Evolutionary conservation across 2,888 invertebrate species (phyloP), one percentile per base, ranked within the genome.

Genomic region (Drosophila basisetae): DNA sequence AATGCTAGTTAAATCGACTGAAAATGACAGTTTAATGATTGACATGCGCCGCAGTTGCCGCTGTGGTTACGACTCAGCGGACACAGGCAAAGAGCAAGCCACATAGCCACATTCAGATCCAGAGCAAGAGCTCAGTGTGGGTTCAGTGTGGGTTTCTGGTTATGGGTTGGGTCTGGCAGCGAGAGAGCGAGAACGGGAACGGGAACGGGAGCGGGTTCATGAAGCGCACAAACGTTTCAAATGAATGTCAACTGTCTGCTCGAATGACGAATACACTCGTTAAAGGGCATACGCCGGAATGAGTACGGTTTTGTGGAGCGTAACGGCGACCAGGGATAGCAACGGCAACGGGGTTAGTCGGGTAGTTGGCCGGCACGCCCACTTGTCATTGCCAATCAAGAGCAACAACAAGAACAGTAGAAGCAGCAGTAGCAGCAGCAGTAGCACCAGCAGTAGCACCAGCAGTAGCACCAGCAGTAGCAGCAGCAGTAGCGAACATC

Each of bases 11-110:
- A 91, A 88, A 90, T 91, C 88, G 91, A 91, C 85, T 91, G 88
- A 91, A 91, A 91, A 91, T 91, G 91, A 91, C 91, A 88, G 88
- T 88, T 91, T 90, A 91, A 91, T 88, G 88, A 88, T 88, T 88
- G 88, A 88, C 88, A 90, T 81, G 85, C 85, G 88, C 85, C 82
- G 76, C 82, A 74, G 75, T 83, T 77, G 85, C 78, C 66, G 71
- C 67, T 84, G 84, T 58, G 68, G 78, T 78, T 78, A 70, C 68
- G 68, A 71, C 68, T 60, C 68, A 83, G 67, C 68, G 81, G 81
- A 43, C 68, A 66, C 52, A 49, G 47, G 1, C 52, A 16, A 37
- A 28, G 52, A 4, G 25, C 22, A 59, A 39, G 54, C 4, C 25
- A 28, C 49, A 47, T 47, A 39, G 60, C n/a, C 52, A 43, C 50